Conservation (phyloP, 1,140 invertebrate genomes). For the Brachystomella parvula region DNA sequence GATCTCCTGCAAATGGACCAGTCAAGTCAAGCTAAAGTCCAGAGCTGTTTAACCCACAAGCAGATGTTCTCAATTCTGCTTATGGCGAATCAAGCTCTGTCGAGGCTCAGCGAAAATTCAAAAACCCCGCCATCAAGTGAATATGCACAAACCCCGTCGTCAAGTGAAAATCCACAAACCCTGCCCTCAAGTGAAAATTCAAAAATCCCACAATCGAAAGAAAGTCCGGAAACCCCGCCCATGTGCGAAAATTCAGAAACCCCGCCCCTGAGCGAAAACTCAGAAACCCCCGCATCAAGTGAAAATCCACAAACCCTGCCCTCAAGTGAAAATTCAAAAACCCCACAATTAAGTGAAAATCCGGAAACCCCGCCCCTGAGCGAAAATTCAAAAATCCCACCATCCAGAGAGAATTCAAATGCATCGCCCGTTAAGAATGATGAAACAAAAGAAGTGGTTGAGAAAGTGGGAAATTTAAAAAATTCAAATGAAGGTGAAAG, state of each 20-base stretch:
- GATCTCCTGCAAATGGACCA: constrained; percentile 16
- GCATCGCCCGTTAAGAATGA: background rate
- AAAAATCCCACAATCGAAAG: no score
- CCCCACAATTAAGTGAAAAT: background rate
- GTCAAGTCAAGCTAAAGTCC: constrained; percentile 19
- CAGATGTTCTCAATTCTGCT: constrained; percentile 30
- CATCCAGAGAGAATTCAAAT: background rate
- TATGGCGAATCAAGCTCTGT: constrained; percentile 23
- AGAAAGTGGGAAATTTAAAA: background rate
- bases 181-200: background rate
- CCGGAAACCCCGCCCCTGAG: background rate
- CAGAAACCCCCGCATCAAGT: background rate
- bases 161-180: background rate
- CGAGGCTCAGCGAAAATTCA: constrained; percentile 1
- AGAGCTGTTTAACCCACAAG: constrained; percentile 27
- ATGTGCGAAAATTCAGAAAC: background rate
- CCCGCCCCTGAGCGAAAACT: background rate
- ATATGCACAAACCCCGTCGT: no score
- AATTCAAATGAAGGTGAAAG: no score
- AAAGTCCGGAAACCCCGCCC: background rate
- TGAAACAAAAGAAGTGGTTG: background rate
- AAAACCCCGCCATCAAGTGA: background rate
- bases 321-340: background rate
- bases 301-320: background rate
- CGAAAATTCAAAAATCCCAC: background rate